phyloP scores from a whole-genome alignment of 2,888 invertebrate genomes.

The Melieria picta region DNA sequence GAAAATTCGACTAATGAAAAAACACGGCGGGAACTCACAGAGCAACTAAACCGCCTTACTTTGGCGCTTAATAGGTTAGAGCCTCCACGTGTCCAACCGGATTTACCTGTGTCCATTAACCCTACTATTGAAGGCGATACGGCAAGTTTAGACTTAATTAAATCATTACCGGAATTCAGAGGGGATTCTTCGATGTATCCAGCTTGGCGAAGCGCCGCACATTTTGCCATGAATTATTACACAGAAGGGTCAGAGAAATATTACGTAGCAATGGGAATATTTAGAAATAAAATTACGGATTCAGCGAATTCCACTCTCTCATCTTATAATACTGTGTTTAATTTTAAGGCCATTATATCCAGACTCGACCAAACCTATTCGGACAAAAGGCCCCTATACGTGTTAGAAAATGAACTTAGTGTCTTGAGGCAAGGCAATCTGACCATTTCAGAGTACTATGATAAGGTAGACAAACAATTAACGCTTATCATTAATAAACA shows the following conservation, averaged over 20 bases:
- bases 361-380: slow-evolving; percentile 34
- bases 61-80: slow-evolving; percentile 27
- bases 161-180: slow-evolving; percentile 16
- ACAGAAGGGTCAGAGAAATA: slow-evolving; percentile 17
- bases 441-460: slow-evolving; percentile 33
- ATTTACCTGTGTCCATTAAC: slow-evolving; percentile 29
- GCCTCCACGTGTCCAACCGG: slow-evolving; percentile 17
- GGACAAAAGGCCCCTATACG: slow-evolving; percentile 33
- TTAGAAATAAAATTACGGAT: slow-evolving; percentile 25
- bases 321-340: slow-evolving; percentile 11
- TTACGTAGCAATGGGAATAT: slow-evolving; percentile 24
- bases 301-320: slow-evolving; percentile 18
- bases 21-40: slow-evolving; percentile 2
- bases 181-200: slow-evolving; percentile 22
- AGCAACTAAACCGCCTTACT: slow-evolving; percentile 20
- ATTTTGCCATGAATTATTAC: slow-evolving; percentile 27
- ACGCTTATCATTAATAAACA: slow-evolving; percentile 6
- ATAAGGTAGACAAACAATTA: slow-evolving; percentile 33
- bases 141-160: slow-evolving; percentile 26
- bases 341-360: slow-evolving; percentile 3
- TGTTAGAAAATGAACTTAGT: slow-evolving; percentile 35
- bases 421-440: slow-evolving; percentile 39
- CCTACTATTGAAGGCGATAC: slow-evolving; percentile 18
- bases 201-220: slow-evolving; percentile 18
- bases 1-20: slow-evolving; percentile 20